These are phyloP conservation scores for Oostethus manadensis DNA, from an alignment of 2,113 vertebrate genomes.

Conservation along the genomic window DNA sequence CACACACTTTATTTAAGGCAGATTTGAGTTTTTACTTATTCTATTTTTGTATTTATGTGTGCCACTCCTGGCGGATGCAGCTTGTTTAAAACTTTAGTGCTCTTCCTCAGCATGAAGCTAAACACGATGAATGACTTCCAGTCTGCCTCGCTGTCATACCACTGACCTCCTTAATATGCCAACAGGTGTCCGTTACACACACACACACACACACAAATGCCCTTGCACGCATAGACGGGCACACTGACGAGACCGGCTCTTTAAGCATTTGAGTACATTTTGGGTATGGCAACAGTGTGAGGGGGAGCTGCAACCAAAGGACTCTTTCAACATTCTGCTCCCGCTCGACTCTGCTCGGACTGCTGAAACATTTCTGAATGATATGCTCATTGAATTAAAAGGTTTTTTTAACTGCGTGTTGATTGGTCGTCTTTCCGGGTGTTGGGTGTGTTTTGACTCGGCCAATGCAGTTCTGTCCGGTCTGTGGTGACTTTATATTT, in stretches of 20 bases:
- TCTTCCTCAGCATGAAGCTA: constrained; percentile 67
- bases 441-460: not conserved
- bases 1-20: constrained; percentile 60
- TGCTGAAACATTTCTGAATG: constrained; percentile 55
- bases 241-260: constrained; percentile 35
- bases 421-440: constrained; percentile 24
- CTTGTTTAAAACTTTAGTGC: constrained; percentile 48
- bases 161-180: constrained; percentile 65
- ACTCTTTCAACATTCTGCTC: constrained; percentile 58
- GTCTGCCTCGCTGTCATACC: constrained; percentile 68
- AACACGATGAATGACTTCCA: constrained; percentile 66
- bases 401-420: constrained; percentile 56
- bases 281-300: constrained; percentile 38
- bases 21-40: constrained; percentile 54
- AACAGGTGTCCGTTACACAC: constrained; percentile 44
- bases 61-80: constrained; percentile 43
- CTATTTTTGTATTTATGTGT: constrained; percentile 74
- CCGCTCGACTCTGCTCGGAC: constrained; percentile 37
- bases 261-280: constrained; percentile 54
- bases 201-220: constrained; percentile 23
- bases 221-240: constrained; percentile 17
- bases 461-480: not conserved
- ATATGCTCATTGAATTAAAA: constrained; percentile 68
- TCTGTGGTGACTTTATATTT: too few relatives aligned
- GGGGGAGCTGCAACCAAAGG: constrained; percentile 67